These are phyloP conservation scores for Tolmerus cingulatus DNA, from an alignment of 2,888 invertebrate genomes.

Conservation along the genomic window DNA sequence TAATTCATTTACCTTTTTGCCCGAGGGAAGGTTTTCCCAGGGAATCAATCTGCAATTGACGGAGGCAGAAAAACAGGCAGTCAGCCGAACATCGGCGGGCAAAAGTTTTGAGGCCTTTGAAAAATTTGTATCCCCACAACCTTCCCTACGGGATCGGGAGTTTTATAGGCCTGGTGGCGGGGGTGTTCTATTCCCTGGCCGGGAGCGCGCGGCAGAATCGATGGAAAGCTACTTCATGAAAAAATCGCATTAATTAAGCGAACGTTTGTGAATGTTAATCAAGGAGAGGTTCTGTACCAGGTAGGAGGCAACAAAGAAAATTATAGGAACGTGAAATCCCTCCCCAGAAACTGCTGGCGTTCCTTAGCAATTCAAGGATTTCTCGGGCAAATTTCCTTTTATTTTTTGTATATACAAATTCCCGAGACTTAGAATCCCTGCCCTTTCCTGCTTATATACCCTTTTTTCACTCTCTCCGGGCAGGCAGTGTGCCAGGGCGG, in stretches of 20 bases:
- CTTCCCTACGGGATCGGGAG: background rate
- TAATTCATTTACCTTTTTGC: constrained; percentile 25
- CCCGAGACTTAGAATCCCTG: background rate
- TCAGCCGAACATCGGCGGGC: background rate
- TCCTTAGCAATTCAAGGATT: constrained; percentile 1
- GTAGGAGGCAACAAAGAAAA: background rate
- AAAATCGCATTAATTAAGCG: constrained; percentile 26
- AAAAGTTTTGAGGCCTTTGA: constrained; percentile 15
- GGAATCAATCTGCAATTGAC: constrained; percentile 11
- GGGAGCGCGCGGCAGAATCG: background rate
- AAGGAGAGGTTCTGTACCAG: background rate
- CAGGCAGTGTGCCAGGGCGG: background rate
- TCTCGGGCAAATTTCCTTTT: background rate
- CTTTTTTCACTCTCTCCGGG: background rate
- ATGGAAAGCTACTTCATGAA: constrained; percentile 15
- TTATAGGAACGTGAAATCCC: constrained; percentile 12
- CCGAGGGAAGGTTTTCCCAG: background rate
- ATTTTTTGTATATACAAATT: background rate
- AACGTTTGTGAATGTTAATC: constrained; percentile 30
- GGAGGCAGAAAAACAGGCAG: background rate
- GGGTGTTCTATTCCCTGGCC: background rate
- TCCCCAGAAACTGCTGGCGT: background rate
- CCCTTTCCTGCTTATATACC: background rate
- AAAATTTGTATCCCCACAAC: background rate
- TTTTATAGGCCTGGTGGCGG: background rate